Evolutionary conservation across 1,140 invertebrate genomes (phyloP).

Genomic region (Marisa cornuarietis): DNA sequence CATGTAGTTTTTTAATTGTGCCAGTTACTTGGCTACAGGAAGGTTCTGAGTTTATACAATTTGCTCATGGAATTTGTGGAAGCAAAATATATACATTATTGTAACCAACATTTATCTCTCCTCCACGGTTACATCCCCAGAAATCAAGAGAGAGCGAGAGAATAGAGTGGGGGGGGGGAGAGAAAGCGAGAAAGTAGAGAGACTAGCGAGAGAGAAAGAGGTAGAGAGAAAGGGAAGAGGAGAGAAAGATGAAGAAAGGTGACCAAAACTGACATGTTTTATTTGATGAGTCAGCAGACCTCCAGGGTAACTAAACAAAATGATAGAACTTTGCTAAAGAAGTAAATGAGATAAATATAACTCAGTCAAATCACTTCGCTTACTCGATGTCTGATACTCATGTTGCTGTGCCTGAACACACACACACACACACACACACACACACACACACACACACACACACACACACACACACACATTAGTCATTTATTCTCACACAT

Average conservation of each 20-base stretch:
- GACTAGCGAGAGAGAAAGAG: background rate
- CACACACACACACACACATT: background rate
- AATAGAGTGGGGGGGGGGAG: background rate
- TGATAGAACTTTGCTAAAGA: background rate
- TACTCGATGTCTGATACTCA: background rate
- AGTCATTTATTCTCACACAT: background rate
- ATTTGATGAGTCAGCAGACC: background rate
- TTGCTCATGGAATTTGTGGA: too few species aligned
- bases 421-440: constrained; percentile 3
- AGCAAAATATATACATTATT: too few species aligned
- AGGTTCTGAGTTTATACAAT: too few species aligned
- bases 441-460: constrained; percentile 5
- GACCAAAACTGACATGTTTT: background rate
- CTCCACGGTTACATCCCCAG: too few species aligned
- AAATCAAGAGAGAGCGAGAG: background rate
- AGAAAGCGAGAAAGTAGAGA: background rate
- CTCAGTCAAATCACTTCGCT: background rate
- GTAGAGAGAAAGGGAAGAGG: background rate
- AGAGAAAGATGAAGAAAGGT: background rate
- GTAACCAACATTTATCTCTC: too few species aligned
- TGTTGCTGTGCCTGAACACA: background rate
- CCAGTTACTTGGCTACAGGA: too few species aligned
- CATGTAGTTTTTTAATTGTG: too few species aligned
- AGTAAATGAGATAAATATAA: background rate
- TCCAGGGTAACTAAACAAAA: background rate